Conservation (phyloP, 2,113 vertebrate genomes). For the Typhlomys cinereus region DNA sequence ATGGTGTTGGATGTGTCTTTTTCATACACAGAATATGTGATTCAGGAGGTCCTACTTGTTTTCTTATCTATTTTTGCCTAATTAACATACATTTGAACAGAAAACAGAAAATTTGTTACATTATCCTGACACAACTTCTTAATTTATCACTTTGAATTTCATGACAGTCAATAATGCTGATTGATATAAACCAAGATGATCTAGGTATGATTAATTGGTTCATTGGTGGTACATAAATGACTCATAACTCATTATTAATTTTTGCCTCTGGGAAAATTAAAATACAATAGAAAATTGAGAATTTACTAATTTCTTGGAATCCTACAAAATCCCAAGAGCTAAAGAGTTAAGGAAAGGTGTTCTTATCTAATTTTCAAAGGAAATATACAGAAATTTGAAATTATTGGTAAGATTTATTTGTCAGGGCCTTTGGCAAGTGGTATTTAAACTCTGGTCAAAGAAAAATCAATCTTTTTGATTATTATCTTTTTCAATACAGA, state of each 20-base stretch:
- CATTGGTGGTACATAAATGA: background rate
- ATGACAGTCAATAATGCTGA: background rate
- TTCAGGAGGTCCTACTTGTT: background rate
- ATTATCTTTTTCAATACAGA: slow-evolving; percentile 22
- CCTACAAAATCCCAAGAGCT: slow-evolving; percentile 25
- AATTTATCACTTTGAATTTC: slow-evolving; percentile 44
- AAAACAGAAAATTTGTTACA: background rate
- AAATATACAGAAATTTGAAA: slow-evolving; percentile 14
- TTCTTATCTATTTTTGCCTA: background rate
- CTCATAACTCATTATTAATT: background rate
- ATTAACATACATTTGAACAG: slow-evolving; percentile 39
- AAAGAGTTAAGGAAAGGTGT: slow-evolving; percentile 34
- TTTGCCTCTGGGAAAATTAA: background rate
- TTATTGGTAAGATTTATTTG: background rate
- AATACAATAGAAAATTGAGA: slow-evolving; percentile 14
- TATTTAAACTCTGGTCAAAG: slow-evolving; percentile 36
- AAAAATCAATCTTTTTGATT: slow-evolving; percentile 19
- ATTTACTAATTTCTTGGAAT: background rate
- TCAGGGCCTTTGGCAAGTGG: background rate
- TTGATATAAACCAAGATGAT: background rate
- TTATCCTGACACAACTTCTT: slow-evolving; percentile 34
- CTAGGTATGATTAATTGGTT: background rate
- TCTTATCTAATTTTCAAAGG: slow-evolving; percentile 41
- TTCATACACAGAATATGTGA: background rate
- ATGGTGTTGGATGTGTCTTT: background rate